Evolutionary conservation across 2,797 vertebrate genomes (phyloP).

Genomic region (Lutjanus campechanus): DNA sequence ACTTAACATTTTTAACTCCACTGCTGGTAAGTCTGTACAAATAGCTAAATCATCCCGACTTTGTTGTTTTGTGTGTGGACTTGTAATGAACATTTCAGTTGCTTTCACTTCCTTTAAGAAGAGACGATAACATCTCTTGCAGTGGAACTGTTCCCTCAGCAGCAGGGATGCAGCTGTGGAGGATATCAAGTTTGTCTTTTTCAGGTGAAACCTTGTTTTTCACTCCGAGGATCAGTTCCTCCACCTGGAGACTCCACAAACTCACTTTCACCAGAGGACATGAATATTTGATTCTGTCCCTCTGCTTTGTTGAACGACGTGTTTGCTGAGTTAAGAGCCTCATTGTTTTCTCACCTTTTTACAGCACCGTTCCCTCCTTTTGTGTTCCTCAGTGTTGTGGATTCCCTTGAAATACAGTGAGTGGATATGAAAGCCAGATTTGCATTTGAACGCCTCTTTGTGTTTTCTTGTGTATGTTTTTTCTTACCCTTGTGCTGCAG

Average conservation of each 20-base stretch:
- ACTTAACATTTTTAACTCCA: neutral
- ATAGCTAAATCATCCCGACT: neutral
- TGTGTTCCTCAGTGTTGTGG: constrained; percentile 12
- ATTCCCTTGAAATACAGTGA: constrained; percentile 25
- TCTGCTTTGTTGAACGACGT: constrained; percentile 50
- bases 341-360: constrained; percentile 39
- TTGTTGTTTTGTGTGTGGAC: neutral
- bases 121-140: neutral
- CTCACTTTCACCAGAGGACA: constrained; percentile 37
- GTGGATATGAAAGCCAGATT: constrained; percentile 28
- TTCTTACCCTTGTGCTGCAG: neutral
- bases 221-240: neutral
- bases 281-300: constrained; percentile 66
- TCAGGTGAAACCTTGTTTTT: constrained; percentile 25
- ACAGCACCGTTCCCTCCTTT: neutral
- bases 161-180: neutral
- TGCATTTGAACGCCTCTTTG: constrained; percentile 29
- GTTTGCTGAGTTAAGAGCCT: constrained; percentile 35
- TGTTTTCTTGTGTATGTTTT: constrained; percentile 8
- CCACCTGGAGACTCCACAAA: constrained; percentile 24
- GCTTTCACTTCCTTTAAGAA: neutral
- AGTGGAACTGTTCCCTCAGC: neutral
- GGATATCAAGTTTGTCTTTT: neutral
- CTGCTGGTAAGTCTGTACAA: neutral
- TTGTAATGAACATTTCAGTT: neutral